A percentile compares a stretch with the other conserved stretches of the same genome.
phyloP scores from a whole-genome alignment of 2,113 vertebrate species.

The Telmatochromis sp. region DNA sequence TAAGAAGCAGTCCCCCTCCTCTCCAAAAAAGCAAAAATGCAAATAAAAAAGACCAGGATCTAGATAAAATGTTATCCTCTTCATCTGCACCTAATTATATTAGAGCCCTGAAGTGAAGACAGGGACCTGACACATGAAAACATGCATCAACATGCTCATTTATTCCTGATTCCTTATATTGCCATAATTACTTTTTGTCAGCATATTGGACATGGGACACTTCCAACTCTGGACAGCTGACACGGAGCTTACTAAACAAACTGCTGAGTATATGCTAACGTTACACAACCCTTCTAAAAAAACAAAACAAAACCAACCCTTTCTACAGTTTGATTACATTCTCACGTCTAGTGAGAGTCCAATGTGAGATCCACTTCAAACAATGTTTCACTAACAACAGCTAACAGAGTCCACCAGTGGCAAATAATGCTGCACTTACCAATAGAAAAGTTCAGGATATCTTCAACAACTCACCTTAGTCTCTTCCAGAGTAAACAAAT shows the following conservation, averaged over 20 bases:
- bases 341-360: neutral
- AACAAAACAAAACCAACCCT: accelerated
- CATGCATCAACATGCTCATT: neutral
- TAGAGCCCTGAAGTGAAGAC: neutral
- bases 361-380: neutral
- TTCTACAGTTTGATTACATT: neutral
- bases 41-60: neutral
- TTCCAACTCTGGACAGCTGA: neutral
- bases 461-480: neutral
- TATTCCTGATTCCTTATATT: neutral
- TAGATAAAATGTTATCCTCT: neutral
- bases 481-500: neutral
- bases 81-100: neutral
- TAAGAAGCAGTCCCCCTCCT: neutral
- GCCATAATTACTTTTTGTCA: neutral
- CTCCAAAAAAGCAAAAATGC: neutral
- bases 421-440: neutral
- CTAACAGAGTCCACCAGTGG: neutral
- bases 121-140: neutral
- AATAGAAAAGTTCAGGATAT: neutral
- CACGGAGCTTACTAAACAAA: neutral
- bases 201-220: neutral
- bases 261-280: neutral
- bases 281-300: neutral
- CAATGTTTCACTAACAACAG: neutral